Evolutionary conservation across 2,113 vertebrate genomes (phyloP), one percentile per base, ranked within the genome.

Genomic region (Litocranius walleri): DNA sequence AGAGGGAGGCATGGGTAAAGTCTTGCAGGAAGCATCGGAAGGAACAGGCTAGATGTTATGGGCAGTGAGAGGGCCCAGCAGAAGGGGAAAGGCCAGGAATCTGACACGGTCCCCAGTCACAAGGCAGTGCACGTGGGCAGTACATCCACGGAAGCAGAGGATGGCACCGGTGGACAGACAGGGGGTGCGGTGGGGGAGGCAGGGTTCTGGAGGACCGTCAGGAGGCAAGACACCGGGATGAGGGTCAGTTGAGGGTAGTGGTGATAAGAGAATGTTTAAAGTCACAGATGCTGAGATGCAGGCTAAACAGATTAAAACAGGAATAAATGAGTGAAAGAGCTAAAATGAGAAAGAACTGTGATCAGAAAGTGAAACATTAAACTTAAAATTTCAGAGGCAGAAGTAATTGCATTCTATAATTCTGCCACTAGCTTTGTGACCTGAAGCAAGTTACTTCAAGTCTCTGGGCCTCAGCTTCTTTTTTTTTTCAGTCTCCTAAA

Each of bases 61-160:
- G 52, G 27, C 64, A 59, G 15, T 54, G 56, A 62, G 36, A 43
- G 23, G 8, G 43, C 27, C 9, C 52, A 40, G 52, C 3, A 3
- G 57, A 59, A 77, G 74, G 8, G 2, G n/a, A 3, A n/a, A 25
- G 57, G 12, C 33, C 30, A 48, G 54, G 54, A 91, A 19, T 3
- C 12, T 23, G 40, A 64, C 30, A 10, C 0, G 7, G 30, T 33
- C 52, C 11, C 78, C 61, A 94, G 1, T 12, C 57, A 17, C 45
- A 11, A 0, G 25, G 54, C 27, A 27, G n/a, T 6, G 0, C 4
- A 2, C 27, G 1, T 71, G 29, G 64, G 30, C 14, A 3, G 5
- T 8, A 5, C 43, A 16, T 4, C 0, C n/a, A 16, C 1, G 9
- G 74, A 92, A 90, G 33, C 17, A 25, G 78, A 92, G 61, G 7